Evolutionary conservation across 1,140 invertebrate genomes (phyloP), one percentile per base, ranked within the genome.

Genomic region (Liolophura sinensis): DNA sequence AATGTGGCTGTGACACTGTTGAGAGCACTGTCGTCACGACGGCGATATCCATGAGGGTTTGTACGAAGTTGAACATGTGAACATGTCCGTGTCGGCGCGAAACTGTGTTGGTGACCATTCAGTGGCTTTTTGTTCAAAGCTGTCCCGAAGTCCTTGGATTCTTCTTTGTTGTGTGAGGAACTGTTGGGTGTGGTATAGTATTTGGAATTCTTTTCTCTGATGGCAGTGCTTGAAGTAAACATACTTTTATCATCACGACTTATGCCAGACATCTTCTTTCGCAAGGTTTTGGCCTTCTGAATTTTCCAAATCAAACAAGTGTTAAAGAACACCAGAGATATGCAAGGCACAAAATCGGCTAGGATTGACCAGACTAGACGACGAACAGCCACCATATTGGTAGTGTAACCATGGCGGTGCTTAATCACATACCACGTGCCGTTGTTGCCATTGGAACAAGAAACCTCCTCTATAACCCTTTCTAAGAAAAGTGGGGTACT

Each of bases 1-100:
- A 84, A 72, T 0, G 82, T 82, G 12, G 81, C 79, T 7, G 82
- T 84, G 7, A 84, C 77, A 58, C 81, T 81, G 62, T 81, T 81
- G 48, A 81, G 65, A 15, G 77, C 79, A 58, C 69, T 77, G 63
- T 80, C 77, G 6, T 75, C 72, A 27, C 66, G 64, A 25, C 70
- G 61, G 3, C 65, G 63, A 40, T 40, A 40, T 40, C 31, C 31
- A 9, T 40, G 31, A 9, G 31, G 31, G 31, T 40, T 40, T 40
- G 31, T 40, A 40, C 31, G 31, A 40, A 40, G 31, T 9, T 40
- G 31, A 40, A 40, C 9, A 9, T 40, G 31, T 9, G 31, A 40
- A 40, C 31, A 40, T 40, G 31, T 40, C 31, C 31, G 31, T 3
- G 31, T 40, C 31, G 3, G 31, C 31, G 9, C 31, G 9, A 5